Base-by-base conservation (phyloP, 2,888 invertebrate genomes). In the Orthonychiurus folsomi region DNA sequence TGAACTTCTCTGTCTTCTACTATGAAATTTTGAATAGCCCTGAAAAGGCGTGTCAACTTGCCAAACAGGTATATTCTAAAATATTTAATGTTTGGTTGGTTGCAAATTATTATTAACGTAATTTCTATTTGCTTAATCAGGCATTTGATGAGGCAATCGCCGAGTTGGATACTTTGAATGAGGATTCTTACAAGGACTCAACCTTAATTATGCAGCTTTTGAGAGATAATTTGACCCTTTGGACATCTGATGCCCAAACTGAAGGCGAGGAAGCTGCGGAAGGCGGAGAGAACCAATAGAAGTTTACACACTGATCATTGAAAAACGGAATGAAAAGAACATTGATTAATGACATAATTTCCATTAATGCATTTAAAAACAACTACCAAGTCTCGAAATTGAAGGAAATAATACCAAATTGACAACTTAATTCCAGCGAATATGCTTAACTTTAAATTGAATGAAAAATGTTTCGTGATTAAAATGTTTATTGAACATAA, bases 121-220 rank as follows among this genome's bases (percentile, higher is more conserved):
- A 52, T 20, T 23, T 55, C 3, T 3, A 55, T n/a, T 55, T 55
- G 12, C 26, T 3, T 24, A 25, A 61, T 74, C 74, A 97, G 96
- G 97, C 99, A 74, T 99, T 99, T 84, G 99, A 99, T 83, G 96
- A 97, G 80, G 99, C 97, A 82, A 99, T 99, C 83, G 96, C 97
- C 76, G 95, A 97, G 83, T 84, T 99, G 83, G 97, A 99, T 84
- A 95, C 96, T 78, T 82, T 99, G 80, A 96, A 96, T 81, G 97
- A 99, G 84, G 97, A 99, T 83, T 95, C 95, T 78, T 97, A 97
- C 87, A 99, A 99, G 86, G 97, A 99, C 86, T 95, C 94, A 78
- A 99, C 97, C 79, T 87, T 99, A 80, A 99, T 99, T 82, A 99
- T 99, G 97, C 97, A 97, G n/a, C n/a, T 99, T 82, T 86, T 99